A percentile compares a stretch with the other conserved stretches of the same genome.
Evolutionary conservation across 2,797 vertebrate genomes (phyloP).

Genomic region (Parambassis ranga): DNA sequence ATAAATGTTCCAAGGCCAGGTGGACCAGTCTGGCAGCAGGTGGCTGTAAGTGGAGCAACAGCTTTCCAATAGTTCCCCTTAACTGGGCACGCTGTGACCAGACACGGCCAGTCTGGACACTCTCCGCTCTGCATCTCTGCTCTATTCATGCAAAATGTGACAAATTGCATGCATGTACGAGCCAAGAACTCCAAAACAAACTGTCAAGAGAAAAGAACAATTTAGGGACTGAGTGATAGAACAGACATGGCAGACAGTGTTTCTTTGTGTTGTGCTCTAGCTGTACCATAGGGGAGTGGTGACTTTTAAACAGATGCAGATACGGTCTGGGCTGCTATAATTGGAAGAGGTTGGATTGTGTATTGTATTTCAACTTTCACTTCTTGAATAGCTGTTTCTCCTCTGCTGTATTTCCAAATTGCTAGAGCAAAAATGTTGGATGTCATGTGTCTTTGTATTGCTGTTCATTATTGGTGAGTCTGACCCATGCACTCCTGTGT

Average conservation of each 20-base stretch:
- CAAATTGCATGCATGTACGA: conserved; percentile 17
- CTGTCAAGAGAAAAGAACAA: conserved; percentile 4
- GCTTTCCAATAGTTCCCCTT: conserved; percentile 31
- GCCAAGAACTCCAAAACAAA: neutral
- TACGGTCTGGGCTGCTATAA: conserved; percentile 32
- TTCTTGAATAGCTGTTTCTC: neutral
- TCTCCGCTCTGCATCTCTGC: neutral
- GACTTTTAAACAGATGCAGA: conserved; percentile 52
- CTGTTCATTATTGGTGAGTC: neutral
- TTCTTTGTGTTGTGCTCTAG: conserved; percentile 5
- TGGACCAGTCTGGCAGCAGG: conserved; percentile 55
- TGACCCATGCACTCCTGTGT: neutral
- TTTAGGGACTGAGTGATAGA: conserved; percentile 2
- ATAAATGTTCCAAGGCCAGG: conserved; percentile 62
- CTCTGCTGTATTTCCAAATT: neutral
- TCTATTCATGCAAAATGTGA: conserved; percentile 7
- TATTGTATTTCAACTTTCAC: conserved; percentile 12
- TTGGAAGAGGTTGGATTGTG: conserved; percentile 31
- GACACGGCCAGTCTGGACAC: conserved; percentile 6
- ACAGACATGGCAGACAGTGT: neutral
- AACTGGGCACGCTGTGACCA: neutral
- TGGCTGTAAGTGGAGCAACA: conserved; percentile 52
- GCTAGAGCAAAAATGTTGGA: neutral
- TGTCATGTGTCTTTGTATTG: neutral
- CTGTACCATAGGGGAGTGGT: conserved; percentile 19